Conservation (phyloP, 2,888 invertebrate genomes). For the Polymixis lichenea region DNA sequence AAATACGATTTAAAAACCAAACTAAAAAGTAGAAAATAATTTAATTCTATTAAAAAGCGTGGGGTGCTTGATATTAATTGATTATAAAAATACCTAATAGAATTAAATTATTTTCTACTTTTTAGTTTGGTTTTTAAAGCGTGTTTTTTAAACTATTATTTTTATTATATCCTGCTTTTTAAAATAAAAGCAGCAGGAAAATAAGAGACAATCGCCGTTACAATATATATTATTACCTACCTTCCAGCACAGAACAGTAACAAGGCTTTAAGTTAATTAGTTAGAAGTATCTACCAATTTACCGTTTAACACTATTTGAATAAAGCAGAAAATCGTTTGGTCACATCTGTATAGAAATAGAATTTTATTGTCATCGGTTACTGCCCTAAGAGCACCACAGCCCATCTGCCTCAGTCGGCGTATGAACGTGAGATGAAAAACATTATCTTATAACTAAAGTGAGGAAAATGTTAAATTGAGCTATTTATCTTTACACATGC, state of each 20-base stretch:
- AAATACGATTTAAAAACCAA: too few relatives aligned
- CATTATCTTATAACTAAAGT: conserved; percentile 2
- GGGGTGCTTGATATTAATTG: too few relatives aligned
- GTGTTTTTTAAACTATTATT: too few relatives aligned
- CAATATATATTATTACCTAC: neutral
- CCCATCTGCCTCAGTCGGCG: conserved; percentile 16
- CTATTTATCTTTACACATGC: neutral
- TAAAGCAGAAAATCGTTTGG: conserved; percentile 10
- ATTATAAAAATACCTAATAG: too few relatives aligned
- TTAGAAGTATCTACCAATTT: neutral
- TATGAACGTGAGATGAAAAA: neutral
- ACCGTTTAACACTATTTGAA: neutral
- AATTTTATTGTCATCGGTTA: conserved; percentile 21
- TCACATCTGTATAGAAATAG: neutral
- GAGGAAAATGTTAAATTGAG: neutral
- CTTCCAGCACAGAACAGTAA: too few relatives aligned
- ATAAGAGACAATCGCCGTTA: neutral
- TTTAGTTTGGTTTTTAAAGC: too few relatives aligned
- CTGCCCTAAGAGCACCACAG: neutral
- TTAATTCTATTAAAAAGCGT: too few relatives aligned
- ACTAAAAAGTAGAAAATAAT: too few relatives aligned
- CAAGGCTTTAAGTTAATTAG: neutral
- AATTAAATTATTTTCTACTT: too few relatives aligned
- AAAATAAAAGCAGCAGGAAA: too few relatives aligned
- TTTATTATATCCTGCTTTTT: neutral